A percentile compares a stretch with the other conserved stretches of the same genome.
phyloP scores from a whole-genome alignment of 2,797 vertebrate genomes.

The Graptemys geographica region DNA sequence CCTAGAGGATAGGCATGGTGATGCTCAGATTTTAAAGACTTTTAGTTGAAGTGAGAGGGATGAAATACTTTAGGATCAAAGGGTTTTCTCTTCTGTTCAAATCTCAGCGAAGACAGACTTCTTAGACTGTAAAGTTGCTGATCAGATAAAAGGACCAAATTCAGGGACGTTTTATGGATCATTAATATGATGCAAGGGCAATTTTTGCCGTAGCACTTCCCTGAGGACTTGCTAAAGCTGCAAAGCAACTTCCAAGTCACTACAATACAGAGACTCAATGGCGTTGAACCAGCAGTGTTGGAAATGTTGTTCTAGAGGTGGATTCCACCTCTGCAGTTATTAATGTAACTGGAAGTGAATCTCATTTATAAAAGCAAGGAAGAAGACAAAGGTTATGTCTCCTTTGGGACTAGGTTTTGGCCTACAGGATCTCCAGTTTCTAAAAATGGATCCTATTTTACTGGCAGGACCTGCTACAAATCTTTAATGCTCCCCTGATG shows the following conservation, averaged over 20 bases:
- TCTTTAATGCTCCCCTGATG: background rate
- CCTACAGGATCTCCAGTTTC: background rate
- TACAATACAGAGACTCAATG: accelerated
- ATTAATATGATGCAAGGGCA: accelerated
- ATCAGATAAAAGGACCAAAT: background rate
- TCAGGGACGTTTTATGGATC: background rate
- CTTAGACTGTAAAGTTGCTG: background rate
- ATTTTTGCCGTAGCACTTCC: background rate
- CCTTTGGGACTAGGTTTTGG: background rate
- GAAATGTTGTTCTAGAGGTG: background rate
- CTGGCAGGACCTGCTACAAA: background rate
- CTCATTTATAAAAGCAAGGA: background rate
- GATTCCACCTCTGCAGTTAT: background rate
- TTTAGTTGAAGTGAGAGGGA: background rate
- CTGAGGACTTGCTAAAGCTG: background rate
- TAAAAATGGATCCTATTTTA: conserved; percentile 16
- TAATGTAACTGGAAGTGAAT: background rate
- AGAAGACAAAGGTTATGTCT: background rate
- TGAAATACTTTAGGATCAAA: background rate
- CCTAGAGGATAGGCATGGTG: background rate
- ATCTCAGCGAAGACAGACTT: background rate
- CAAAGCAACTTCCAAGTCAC: background rate
- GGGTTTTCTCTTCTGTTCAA: background rate
- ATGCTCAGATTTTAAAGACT: accelerated
- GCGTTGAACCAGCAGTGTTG: background rate